Base-by-base conservation (phyloP, 2,797 vertebrate species). In the Brachyalestes nurse region DNA sequence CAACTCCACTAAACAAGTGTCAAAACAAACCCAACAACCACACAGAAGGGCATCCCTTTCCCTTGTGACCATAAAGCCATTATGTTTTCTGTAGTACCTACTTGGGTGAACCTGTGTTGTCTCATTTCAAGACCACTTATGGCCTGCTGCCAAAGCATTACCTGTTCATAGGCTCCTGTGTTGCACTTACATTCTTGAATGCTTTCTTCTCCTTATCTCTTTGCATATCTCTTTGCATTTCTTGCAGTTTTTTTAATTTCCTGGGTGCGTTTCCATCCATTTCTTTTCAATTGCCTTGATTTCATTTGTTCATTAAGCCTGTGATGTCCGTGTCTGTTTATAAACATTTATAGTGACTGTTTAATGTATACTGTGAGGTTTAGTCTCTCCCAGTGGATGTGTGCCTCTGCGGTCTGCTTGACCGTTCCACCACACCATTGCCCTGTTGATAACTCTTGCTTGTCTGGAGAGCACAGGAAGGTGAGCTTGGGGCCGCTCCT, bases 381-480 rank as follows among this genome's bases (percentile, higher is more conserved):
- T 21, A 61, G 23, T n/a, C 58, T 53, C 58, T 74, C 47, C 55
- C 6, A 51, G 2, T 69, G 62, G 38, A 10, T 60, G 45, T 53
- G 28, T 62, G 65, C 65, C 47, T 58, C 53, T 84, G 65, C 40
- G 60, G 74, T 84, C 74, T 80, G 23, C 49, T 12, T 80, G 84
- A 83, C 85, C 71, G 34, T 65, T 87, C 62, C 70, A 78, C 60
- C 42, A 42, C 66, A 69, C 77, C 72, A 70, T 69, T 75, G 80
- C 77, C 74, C 78, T 62, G 2, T 25, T 73, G 82, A 81, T 84
- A 83, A 83, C 75, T 83, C 71, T 70, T 80, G 53, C 75, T 75
- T 72, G 75, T 84, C 60, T 77, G 57, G 72, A 69, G 87, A 92
- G 92, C 88, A 92, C 92, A 93, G 93, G 93, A 94, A 94, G 92